These are phyloP conservation scores for Sphenopsis melanotis DNA, from an alignment of 2,797 vertebrate genomes.

Conservation along the genomic window DNA sequence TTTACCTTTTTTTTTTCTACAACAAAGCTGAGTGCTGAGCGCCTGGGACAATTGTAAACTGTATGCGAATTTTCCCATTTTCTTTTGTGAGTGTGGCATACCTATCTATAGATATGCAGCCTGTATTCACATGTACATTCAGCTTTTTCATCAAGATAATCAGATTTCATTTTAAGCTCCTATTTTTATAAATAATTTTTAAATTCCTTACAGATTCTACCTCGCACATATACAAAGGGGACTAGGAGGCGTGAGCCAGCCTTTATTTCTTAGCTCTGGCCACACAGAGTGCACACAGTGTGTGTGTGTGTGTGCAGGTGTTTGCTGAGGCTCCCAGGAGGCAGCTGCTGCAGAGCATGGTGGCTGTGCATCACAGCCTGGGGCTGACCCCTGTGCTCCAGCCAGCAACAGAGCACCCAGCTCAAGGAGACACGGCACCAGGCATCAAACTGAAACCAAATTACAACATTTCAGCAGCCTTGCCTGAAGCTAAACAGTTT, in stretches of 20 bases:
- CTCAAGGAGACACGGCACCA: background rate
- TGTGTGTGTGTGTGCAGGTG: background rate
- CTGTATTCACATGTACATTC: background rate
- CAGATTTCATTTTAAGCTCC: background rate
- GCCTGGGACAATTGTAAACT: background rate
- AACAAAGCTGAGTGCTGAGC: background rate
- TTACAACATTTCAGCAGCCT: background rate
- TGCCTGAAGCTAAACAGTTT: fast-evolving
- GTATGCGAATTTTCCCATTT: background rate
- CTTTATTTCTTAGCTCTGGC: background rate
- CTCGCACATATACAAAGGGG: background rate
- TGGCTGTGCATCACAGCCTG: fast-evolving
- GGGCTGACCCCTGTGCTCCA: fast-evolving
- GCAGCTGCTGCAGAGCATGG: fast-evolving
- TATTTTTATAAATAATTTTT: background rate
- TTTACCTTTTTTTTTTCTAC: background rate
- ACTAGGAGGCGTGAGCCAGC: background rate
- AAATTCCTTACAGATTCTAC: background rate
- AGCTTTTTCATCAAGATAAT: background rate
- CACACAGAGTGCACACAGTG: background rate
- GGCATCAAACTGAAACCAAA: background rate
- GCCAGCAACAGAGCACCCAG: fast-evolving
- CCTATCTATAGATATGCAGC: background rate
- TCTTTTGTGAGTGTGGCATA: background rate
- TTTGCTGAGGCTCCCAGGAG: background rate